A percentile compares a stretch with the other conserved stretches of the same genome.
phyloP scores from a whole-genome alignment of 1,140 invertebrate species.

The Cydia amplana region DNA sequence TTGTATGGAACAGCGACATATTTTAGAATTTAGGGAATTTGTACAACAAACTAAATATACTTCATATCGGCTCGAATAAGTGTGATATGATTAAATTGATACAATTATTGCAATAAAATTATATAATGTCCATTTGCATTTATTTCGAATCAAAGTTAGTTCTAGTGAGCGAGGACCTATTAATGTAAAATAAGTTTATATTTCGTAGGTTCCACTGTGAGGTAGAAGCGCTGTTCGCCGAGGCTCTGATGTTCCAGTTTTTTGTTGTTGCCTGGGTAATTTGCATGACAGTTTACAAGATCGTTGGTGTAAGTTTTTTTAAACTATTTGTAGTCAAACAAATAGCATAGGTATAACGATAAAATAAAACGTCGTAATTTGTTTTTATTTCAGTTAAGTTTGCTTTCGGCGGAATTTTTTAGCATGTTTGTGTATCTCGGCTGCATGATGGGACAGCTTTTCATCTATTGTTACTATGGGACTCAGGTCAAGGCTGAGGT shows the following conservation, averaged over 20 bases:
- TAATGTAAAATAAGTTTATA: conserved; percentile 8
- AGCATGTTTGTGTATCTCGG: conserved; percentile 56
- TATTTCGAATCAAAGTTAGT: no score
- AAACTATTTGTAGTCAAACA: background rate
- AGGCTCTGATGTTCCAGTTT: conserved; percentile 58
- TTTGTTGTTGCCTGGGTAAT: conserved; percentile 62
- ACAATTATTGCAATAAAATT: no score
- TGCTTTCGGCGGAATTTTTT: conserved; percentile 55
- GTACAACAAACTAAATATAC: no score
- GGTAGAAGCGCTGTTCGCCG: conserved; percentile 58
- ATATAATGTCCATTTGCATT: no score
- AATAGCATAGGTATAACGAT: background rate
- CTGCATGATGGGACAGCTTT: conserved; percentile 61
- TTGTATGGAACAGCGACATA: no score
- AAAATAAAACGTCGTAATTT: background rate
- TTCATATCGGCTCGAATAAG: no score
- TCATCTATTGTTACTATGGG: conserved; percentile 65
- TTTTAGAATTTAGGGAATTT: no score
- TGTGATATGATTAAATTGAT: no score
- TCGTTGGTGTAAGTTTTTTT: conserved; percentile 54
- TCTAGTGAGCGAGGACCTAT: no score
- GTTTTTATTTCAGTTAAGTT: conserved; percentile 49
- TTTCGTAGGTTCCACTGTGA: conserved; percentile 57
- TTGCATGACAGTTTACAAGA: conserved; percentile 66
- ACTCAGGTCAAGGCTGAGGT: conserved; percentile 59